Percentiles rank a stretch among this genome's conserved stretches.
Conservation (phyloP, 2,888 invertebrate genomes). For the Eupelmus urozonus region DNA sequence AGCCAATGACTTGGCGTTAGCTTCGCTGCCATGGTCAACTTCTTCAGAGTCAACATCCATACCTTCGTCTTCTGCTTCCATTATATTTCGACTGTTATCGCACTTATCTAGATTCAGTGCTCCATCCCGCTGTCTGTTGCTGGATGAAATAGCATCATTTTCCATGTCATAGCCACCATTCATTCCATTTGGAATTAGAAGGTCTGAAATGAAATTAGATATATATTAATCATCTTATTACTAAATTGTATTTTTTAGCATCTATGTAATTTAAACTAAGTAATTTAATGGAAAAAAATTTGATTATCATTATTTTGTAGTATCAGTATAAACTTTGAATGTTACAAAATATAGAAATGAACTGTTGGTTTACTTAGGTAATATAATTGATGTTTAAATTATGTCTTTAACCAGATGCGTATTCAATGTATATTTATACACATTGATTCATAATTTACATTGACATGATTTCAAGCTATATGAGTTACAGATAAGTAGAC, state of each 20-base stretch:
- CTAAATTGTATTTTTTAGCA: neutral
- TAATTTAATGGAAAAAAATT: no score
- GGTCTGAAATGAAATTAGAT: slow-evolving; percentile 69
- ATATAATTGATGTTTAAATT: no score
- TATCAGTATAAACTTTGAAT: no score
- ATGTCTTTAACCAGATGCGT: no score
- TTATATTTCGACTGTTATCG: slow-evolving; percentile 41
- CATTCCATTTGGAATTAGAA: slow-evolving; percentile 76
- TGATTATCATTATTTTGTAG: no score
- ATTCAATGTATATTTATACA: no score
- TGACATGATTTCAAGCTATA: no score
- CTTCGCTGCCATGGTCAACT: slow-evolving; percentile 59
- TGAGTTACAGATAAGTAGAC: no score
- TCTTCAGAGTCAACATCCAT: slow-evolving; percentile 61
- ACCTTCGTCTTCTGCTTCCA: slow-evolving; percentile 62
- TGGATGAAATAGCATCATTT: slow-evolving; percentile 69
- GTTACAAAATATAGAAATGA: no score
- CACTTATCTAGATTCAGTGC: slow-evolving; percentile 59
- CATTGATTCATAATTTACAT: no score
- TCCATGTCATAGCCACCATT: slow-evolving; percentile 75
- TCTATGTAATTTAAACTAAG: no score
- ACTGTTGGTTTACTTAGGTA: no score
- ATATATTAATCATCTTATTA: neutral
- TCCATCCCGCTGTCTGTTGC: slow-evolving; percentile 66
- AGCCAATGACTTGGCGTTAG: slow-evolving; percentile 24